A percentile compares a stretch with the other conserved stretches of the same genome.
phyloP scores from a whole-genome alignment of 2,888 invertebrate genomes.

The Ichneumoninae sp. region DNA sequence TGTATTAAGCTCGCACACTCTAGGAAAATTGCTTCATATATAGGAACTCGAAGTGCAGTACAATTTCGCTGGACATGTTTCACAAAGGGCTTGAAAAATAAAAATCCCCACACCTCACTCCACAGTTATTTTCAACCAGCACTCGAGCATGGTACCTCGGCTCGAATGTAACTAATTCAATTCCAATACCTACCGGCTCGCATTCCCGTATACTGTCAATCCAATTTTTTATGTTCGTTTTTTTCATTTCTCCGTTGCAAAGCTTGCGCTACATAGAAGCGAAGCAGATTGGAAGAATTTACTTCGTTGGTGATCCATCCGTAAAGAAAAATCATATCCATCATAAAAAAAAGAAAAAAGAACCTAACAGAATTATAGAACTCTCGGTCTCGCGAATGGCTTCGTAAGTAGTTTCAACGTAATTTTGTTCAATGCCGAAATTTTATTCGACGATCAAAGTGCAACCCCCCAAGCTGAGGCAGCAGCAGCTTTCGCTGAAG shows the following conservation, averaged over 20 bases:
- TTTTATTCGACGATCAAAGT: slow-evolving; percentile 47
- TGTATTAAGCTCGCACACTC: background rate
- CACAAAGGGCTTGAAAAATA: background rate
- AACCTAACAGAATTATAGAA: background rate
- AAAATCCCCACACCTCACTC: background rate
- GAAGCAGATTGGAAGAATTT: slow-evolving; percentile 5
- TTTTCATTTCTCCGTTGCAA: background rate
- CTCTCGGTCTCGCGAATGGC: background rate
- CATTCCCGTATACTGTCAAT: background rate
- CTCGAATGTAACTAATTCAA: slow-evolving; percentile 25
- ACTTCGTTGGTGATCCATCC: slow-evolving; percentile 2
- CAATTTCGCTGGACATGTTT: background rate
- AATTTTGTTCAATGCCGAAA: slow-evolving; percentile 36
- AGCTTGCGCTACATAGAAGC: slow-evolving; percentile 3
- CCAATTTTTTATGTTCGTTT: slow-evolving; percentile 4
- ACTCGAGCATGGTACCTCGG: slow-evolving; percentile 1
- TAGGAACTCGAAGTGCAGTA: background rate
- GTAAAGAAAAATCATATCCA: slow-evolving; percentile 11
- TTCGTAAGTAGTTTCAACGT: slow-evolving; percentile 5
- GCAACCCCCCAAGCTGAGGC: slow-evolving; percentile 4
- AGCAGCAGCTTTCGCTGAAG: slow-evolving; percentile 20
- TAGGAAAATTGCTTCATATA: background rate
- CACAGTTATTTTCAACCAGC: background rate
- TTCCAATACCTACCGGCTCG: slow-evolving; percentile 8
- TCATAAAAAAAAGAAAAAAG: background rate